phyloP scores from a whole-genome alignment of 2,797 vertebrate species.

The Holocentrus rufus region DNA sequence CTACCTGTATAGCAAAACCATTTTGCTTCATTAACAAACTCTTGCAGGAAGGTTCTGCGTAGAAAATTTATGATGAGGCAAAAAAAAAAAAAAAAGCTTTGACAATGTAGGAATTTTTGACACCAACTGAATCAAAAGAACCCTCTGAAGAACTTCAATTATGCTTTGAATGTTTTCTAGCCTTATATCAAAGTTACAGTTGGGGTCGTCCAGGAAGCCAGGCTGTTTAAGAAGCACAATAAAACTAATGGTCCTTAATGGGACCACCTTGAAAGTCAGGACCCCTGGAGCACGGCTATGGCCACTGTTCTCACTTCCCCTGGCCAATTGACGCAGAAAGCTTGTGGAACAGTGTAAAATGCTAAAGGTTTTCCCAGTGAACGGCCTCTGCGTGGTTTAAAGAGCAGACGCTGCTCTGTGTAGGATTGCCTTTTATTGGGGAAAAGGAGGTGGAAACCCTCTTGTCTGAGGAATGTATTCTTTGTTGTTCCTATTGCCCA shows the following conservation, averaged over 20 bases:
- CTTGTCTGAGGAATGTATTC: slow-evolving; percentile 47
- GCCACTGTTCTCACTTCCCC: slow-evolving; percentile 18
- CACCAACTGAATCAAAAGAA: neutral
- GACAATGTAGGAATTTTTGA: neutral
- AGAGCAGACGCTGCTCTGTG: slow-evolving; percentile 14
- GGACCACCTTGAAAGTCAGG: slow-evolving; percentile 70
- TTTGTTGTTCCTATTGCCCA: slow-evolving; percentile 29
- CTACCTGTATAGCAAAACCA: neutral
- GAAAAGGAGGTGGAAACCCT: slow-evolving; percentile 17
- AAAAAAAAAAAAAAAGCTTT: no score
- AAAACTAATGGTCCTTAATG: slow-evolving; percentile 73
- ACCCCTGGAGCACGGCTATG: slow-evolving; percentile 25
- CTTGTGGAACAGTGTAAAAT: slow-evolving; percentile 31
- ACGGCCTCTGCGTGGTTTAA: slow-evolving; percentile 28
- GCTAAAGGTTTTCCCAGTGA: slow-evolving; percentile 12
- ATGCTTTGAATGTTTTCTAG: slow-evolving; percentile 27
- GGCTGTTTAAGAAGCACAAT: slow-evolving; percentile 61
- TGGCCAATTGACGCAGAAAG: slow-evolving; percentile 5
- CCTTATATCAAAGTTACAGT: slow-evolving; percentile 47
- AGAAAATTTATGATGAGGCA: neutral
- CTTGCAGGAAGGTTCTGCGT: neutral
- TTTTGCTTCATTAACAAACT: neutral
- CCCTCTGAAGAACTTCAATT: slow-evolving; percentile 20
- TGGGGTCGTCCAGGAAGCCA: slow-evolving; percentile 64
- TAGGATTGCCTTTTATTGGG: slow-evolving; percentile 32